These are phyloP conservation scores for Hermaeophaga mercurialis DNA, from an alignment of 2,888 invertebrate genomes.

Conservation along the genomic window DNA sequence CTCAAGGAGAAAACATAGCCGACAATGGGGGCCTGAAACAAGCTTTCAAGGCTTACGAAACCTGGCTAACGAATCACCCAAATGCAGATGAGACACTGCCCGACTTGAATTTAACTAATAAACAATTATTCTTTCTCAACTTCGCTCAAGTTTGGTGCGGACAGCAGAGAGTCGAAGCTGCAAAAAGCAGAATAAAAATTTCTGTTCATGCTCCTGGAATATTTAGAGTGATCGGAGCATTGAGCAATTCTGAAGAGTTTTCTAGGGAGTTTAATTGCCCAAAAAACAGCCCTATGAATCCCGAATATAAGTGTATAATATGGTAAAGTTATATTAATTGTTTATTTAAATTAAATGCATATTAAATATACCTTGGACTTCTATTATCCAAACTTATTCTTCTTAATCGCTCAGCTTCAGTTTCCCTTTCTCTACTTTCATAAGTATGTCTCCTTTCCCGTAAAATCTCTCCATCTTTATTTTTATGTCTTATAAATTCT, in stretches of 20 bases:
- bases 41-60: conserved; percentile 78
- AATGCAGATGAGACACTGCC: conserved; percentile 69
- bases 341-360: no score
- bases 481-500: conserved; percentile 44
- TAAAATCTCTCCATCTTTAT: conserved; percentile 38
- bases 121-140: conserved; percentile 88
- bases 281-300: conserved; percentile 79
- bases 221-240: conserved; percentile 58
- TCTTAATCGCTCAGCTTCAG: conserved; percentile 48
- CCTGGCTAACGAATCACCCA: conserved; percentile 72
- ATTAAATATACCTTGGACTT: conserved; percentile 53
- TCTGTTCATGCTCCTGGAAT: conserved; percentile 85
- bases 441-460: conserved; percentile 51
- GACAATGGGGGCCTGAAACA: conserved; percentile 94
- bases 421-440: conserved; percentile 49
- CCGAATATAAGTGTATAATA: conserved; percentile 74
- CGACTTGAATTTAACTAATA: conserved; percentile 72
- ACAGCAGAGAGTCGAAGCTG: conserved; percentile 80
- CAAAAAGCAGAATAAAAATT: conserved; percentile 77
- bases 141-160: conserved; percentile 89
- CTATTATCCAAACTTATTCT: conserved; percentile 53
- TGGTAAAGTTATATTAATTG: conserved; percentile 60
- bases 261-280: conserved; percentile 74
- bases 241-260: conserved; percentile 77
- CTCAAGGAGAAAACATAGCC: conserved; percentile 92